Evolutionary conservation across 2,888 invertebrate genomes (phyloP), one percentile per base, ranked within the genome.

Genomic region (Rambutsinella grinnellia): DNA sequence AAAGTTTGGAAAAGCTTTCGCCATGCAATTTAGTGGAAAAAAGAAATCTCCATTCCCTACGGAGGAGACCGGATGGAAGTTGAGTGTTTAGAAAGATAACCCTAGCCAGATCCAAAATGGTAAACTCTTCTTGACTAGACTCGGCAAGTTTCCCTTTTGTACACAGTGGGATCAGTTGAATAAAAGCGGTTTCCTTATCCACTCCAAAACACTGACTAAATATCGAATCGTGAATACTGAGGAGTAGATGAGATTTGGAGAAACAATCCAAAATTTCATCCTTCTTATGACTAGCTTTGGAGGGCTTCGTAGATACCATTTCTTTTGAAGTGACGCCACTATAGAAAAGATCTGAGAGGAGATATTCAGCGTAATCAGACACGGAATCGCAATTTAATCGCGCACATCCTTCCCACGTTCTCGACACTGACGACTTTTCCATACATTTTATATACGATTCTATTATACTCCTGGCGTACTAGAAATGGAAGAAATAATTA

Each of bases 21-120:
- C 97, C 97, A 85, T 96, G 94, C 67, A 93, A 91, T 85, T 92
- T 91, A 17, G 94, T 93, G 6, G 94, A 94, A 88, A 94, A 96
- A 2, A 96, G 88, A 85, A 95, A 93, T 84, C 95, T 89, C 96
- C 96, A 97, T 23, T 72, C 69, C n/a, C 57, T 24, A 1, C 78
- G 49, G 21, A 56, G 60, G 3, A 92, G 72, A 51, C 71, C 91
- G 76, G 89, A 89, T 0, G 95, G 95, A 66, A 97, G 87, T 85
- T 93, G 91, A 49, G 91, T 90, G 88, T 94, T 95, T 44, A 96
- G 88, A 88, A 93, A 94, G 72, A 93, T 89, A 65, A 94, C 91
- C 86, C 93, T 93, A 1, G 93, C 91, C 66, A 94, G 88, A 86
- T 93, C 93, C 54, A 86, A 76, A n/a, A 84, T 61, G 3, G 84